Evolutionary conservation across 2,888 invertebrate genomes (phyloP).

Genomic region (Trachelus troglodyta): DNA sequence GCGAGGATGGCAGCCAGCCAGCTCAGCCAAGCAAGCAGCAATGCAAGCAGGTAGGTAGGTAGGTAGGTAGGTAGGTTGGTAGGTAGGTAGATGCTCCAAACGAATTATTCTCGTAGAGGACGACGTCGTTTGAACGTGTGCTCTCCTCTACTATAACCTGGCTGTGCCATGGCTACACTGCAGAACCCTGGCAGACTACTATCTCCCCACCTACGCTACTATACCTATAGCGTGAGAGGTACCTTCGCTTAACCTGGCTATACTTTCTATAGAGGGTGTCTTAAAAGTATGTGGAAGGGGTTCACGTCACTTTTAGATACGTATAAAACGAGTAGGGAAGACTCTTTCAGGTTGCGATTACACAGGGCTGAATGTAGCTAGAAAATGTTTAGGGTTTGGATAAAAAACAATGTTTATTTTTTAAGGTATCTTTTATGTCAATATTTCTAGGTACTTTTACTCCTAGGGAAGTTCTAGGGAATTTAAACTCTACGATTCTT

Average conservation of each 20-base stretch:
- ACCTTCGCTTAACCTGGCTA: slow-evolving; percentile 30
- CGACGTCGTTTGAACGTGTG: slow-evolving; percentile 22
- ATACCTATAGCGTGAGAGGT: slow-evolving; percentile 20
- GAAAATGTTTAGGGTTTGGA: neutral
- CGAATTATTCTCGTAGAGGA: slow-evolving; percentile 30
- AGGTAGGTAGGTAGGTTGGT: slow-evolving; percentile 30
- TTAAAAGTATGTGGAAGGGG: neutral
- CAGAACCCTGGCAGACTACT: slow-evolving; percentile 21
- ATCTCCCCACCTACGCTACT: slow-evolving; percentile 34
- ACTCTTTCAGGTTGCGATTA: neutral
- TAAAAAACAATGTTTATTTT: neutral
- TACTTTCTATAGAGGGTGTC: slow-evolving; percentile 35
- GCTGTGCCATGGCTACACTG: slow-evolving; percentile 11
- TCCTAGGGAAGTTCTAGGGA: neutral
- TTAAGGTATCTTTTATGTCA: neutral
- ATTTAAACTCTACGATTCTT: neutral
- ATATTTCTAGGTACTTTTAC: neutral
- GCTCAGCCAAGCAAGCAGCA: slow-evolving; percentile 4
- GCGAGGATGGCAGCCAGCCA: slow-evolving; percentile 32
- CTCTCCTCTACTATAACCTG: slow-evolving; percentile 5
- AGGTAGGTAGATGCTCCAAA: slow-evolving; percentile 17
- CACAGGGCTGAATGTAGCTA: neutral
- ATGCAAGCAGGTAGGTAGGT: slow-evolving; percentile 23
- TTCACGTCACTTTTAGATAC: neutral
- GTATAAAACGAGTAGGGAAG: neutral